Conservation (phyloP, 2,888 invertebrate species). For the Orthosia gothica region DNA sequence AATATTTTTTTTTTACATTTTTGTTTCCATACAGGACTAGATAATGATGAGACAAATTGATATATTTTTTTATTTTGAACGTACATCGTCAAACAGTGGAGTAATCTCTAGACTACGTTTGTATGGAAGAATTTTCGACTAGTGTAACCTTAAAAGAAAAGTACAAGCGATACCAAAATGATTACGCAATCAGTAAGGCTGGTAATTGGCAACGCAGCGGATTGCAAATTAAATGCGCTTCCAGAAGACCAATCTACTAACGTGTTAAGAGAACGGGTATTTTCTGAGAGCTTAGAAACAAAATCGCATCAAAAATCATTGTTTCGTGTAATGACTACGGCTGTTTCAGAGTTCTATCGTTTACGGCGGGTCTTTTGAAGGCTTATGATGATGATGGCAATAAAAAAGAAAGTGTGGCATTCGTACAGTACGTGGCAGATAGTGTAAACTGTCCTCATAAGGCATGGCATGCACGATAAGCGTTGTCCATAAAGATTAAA, state of each 20-base stretch:
- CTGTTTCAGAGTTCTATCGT: slow-evolving; percentile 1
- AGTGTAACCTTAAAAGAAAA: not conserved
- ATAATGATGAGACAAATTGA: no score
- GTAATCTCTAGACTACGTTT: no score
- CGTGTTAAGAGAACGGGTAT: not conserved
- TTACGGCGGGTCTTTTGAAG: not conserved
- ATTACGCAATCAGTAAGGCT: not conserved
- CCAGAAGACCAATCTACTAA: not conserved
- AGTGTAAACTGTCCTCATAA: slow-evolving; percentile 53
- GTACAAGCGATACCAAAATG: not conserved
- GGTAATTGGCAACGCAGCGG: not conserved
- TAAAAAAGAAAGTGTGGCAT: slow-evolving; percentile 62
- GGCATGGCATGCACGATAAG: slow-evolving; percentile 60
- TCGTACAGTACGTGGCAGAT: slow-evolving; percentile 44
- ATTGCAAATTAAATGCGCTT: not conserved
- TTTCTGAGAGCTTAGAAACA: not conserved
- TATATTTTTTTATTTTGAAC: no score
- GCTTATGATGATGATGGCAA: slow-evolving; percentile 26
- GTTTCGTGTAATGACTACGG: not conserved
- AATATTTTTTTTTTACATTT: no score
- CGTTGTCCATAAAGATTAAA: slow-evolving; percentile 61
- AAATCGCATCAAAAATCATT: not conserved
- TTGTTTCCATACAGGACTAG: no score
- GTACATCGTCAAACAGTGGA: no score
- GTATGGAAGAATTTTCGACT: no score